A percentile compares a stretch with the other conserved stretches of the same genome.
Evolutionary conservation across 2,888 invertebrate genomes (phyloP).

Genomic region (Aquatica leii): DNA sequence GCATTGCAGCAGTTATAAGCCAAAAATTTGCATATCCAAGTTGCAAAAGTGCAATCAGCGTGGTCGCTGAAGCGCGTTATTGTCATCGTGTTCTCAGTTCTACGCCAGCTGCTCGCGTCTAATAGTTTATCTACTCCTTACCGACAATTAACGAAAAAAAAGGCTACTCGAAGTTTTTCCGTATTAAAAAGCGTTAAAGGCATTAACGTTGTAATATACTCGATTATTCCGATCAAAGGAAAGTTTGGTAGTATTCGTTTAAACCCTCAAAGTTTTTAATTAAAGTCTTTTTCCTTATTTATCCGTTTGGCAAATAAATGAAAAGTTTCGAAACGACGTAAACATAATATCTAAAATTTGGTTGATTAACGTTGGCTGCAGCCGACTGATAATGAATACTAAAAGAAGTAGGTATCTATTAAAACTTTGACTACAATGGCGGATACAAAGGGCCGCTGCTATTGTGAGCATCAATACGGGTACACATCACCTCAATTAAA

Average conservation of each 20-base stretch:
- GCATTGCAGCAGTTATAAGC: too few species aligned
- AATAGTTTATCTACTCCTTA: constrained; percentile 25
- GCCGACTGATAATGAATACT: constrained; percentile 60
- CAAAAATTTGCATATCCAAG: constrained; percentile 38
- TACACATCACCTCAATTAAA: constrained; percentile 63
- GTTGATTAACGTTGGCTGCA: constrained; percentile 58
- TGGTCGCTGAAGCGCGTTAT: constrained; percentile 42
- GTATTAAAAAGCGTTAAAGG: neutral
- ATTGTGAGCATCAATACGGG: constrained; percentile 59
- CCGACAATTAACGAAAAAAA: too few species aligned
- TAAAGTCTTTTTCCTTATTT: constrained; percentile 49
- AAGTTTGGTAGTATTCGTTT: constrained; percentile 24
- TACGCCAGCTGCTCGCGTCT: constrained; percentile 27
- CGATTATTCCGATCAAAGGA: constrained; percentile 34
- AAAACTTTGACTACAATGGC: constrained; percentile 61
- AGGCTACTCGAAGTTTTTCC: too few species aligned
- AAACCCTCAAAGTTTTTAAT: constrained; percentile 35
- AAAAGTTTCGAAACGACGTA: constrained; percentile 53
- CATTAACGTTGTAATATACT: constrained; percentile 10
- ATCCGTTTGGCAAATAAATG: constrained; percentile 57
- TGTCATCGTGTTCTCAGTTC: constrained; percentile 38
- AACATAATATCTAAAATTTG: constrained; percentile 57
- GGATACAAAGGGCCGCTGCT: constrained; percentile 51
- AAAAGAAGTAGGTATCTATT: constrained; percentile 61
- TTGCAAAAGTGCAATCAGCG: constrained; percentile 41